Percentiles rank a stretch among this genome's conserved stretches.
Evolutionary conservation across 1,140 invertebrate species (phyloP).

Genomic region (Druon quercuslanigerum): DNA sequence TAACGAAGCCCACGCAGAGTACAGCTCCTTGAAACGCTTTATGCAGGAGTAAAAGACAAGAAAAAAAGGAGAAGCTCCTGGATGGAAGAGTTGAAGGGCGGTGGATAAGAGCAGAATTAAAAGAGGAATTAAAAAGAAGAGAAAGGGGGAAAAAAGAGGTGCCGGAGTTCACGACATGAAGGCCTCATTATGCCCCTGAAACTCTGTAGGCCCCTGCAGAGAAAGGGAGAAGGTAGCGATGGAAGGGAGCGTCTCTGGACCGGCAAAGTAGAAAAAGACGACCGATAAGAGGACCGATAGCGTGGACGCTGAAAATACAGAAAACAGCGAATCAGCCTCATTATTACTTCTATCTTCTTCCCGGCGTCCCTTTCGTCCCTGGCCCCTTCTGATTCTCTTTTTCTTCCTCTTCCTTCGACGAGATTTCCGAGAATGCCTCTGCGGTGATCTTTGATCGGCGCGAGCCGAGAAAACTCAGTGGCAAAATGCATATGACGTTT

Average conservation of each 20-base stretch:
- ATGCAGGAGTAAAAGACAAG: background rate
- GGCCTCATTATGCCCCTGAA: conserved; percentile 65
- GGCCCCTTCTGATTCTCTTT: conserved; percentile 17
- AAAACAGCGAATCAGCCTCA: conserved; percentile 71
- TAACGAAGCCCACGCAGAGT: conserved; percentile 29
- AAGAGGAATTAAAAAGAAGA: conserved; percentile 47
- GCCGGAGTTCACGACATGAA: conserved; percentile 62
- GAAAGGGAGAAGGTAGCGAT: background rate
- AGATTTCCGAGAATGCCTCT: conserved; percentile 38
- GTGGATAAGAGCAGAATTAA: conserved; percentile 27
- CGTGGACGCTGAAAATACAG: conserved; percentile 64
- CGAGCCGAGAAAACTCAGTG: conserved; percentile 17
- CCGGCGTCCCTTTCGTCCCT: conserved; percentile 29
- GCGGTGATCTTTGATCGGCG: conserved; percentile 26
- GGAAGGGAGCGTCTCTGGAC: background rate
- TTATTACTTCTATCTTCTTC: conserved; percentile 72
- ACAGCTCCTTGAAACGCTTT: background rate
- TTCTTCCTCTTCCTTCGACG: conserved; percentile 20
- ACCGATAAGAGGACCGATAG: conserved; percentile 67
- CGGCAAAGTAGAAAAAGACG: conserved; percentile 52
- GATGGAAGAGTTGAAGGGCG: conserved; percentile 31
- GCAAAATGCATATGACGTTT: conserved; percentile 37
- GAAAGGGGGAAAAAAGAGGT: conserved; percentile 43
- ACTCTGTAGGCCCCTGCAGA: conserved; percentile 40
- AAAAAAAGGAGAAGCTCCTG: background rate